A percentile compares a stretch with the other conserved stretches of the same genome.
These are phyloP conservation scores for Camponotus fellah DNA, from an alignment of 2,888 invertebrate genomes.

Conservation along the genomic window DNA sequence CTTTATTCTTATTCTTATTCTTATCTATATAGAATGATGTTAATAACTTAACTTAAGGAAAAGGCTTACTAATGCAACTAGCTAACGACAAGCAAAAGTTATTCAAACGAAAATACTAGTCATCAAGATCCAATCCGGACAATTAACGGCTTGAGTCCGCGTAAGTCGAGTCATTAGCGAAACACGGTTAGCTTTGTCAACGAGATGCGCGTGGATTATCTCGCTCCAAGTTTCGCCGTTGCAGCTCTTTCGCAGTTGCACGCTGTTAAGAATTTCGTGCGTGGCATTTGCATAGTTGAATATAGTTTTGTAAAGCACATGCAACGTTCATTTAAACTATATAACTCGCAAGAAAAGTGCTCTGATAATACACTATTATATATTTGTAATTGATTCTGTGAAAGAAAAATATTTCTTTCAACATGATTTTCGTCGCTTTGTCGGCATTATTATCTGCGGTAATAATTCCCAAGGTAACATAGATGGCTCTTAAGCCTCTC, in stretches of 20 bases:
- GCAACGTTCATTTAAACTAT: conserved; percentile 1
- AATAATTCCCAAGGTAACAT: conserved; percentile 24
- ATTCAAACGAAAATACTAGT: background rate
- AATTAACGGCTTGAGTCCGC: background rate
- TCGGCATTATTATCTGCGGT: conserved; percentile 46
- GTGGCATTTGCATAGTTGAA: conserved; percentile 12
- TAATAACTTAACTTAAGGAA: background rate
- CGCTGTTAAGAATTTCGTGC: background rate
- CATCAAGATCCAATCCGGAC: background rate
- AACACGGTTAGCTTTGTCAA: conserved; percentile 26
- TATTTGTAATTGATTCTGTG: conserved; percentile 32
- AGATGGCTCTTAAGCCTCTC: conserved; percentile 20
- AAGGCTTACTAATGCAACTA: background rate
- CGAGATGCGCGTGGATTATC: conserved; percentile 11
- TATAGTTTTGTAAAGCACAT: background rate
- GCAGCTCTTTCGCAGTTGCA: conserved; percentile 12
- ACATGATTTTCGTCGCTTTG: conserved; percentile 28
- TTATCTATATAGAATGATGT: background rate
- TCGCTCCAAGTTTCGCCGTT: background rate
- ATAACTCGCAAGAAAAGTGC: conserved; percentile 8
- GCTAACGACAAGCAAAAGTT: background rate
- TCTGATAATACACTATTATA: background rate
- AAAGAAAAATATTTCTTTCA: background rate
- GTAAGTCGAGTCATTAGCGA: conserved; percentile 13
- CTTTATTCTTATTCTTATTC: too few species aligned